Evolutionary conservation across 1,140 invertebrate species (phyloP).

Genomic region (Cyclargus thomasi): DNA sequence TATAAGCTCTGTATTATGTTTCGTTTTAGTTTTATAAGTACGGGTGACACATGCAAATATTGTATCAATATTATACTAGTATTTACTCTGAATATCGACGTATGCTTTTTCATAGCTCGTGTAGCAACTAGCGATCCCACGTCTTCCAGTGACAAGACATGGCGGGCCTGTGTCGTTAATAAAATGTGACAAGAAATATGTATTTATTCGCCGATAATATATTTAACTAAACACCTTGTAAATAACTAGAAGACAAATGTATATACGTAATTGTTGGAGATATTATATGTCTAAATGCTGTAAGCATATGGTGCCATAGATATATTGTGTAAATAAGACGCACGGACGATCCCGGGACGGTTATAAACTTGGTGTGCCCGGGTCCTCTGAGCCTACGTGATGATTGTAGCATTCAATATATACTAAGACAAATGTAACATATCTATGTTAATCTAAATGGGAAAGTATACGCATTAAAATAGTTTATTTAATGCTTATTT

Average conservation of each 20-base stretch:
- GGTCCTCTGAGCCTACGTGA: not conserved
- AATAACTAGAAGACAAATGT: constrained; percentile 17
- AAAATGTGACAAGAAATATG: constrained; percentile 14
- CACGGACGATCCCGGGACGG: not conserved
- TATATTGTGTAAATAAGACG: constrained; percentile 52
- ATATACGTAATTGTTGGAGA: constrained; percentile 16
- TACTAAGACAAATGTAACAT: constrained; percentile 6
- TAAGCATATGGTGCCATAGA: constrained; percentile 73
- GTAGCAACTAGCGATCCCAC: constrained; percentile 2
- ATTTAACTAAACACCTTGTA: constrained; percentile 16
- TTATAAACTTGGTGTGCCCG: not conserved
- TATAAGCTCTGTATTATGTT: constrained; percentile 18
- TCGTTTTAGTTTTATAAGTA: constrained; percentile 43
- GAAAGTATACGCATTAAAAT: constrained; percentile 69
- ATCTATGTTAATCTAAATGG: constrained; percentile 52
- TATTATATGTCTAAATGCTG: constrained; percentile 41
- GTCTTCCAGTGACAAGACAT: constrained; percentile 8
- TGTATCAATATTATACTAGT: constrained; percentile 18
- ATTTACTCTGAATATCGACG: not conserved
- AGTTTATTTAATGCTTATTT: constrained; percentile 54
- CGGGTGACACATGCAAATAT: constrained; percentile 44
- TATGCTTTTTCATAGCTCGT: not conserved
- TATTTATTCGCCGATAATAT: constrained; percentile 17
- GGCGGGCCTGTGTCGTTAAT: constrained; percentile 4
- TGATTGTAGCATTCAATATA: not conserved